phyloP scores from a whole-genome alignment of 2,797 vertebrate genomes.

The Triplophysa yarkandensis region DNA sequence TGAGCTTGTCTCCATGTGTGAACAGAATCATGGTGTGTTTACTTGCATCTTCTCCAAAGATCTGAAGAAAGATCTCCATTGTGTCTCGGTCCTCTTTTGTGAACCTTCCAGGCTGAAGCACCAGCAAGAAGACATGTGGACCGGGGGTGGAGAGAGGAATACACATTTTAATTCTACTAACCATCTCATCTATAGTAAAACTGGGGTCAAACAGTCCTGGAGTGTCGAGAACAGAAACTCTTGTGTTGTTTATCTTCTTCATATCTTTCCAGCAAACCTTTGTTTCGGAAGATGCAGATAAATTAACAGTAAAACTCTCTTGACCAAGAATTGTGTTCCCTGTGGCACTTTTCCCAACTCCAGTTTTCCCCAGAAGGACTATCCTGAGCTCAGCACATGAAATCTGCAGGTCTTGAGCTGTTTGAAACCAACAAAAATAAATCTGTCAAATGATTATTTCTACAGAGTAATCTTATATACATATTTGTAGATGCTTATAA shows the following conservation, averaged over 20 bases:
- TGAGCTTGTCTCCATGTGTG: conserved; percentile 5
- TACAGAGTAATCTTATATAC: neutral
- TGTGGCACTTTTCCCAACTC: conserved; percentile 48
- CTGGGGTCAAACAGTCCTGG: conserved; percentile 42
- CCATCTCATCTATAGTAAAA: conserved; percentile 17
- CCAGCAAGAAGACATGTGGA: conserved; percentile 30
- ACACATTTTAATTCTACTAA: conserved; percentile 20
- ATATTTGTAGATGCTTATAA: neutral
- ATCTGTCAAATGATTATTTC: neutral
- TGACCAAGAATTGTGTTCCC: conserved; percentile 36
- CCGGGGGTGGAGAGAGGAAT: conserved; percentile 29
- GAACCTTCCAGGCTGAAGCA: conserved; percentile 14
- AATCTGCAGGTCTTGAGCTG: conserved; percentile 6
- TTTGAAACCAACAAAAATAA: conserved; percentile 8
- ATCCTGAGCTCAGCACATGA: conserved; percentile 29
- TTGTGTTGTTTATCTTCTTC: conserved; percentile 7
- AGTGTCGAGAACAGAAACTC: conserved; percentile 39
- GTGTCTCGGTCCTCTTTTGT: conserved; percentile 31
- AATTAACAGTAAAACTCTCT: conserved; percentile 3
- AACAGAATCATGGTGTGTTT: conserved; percentile 10
- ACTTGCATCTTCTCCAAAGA: conserved; percentile 30
- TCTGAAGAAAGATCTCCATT: conserved; percentile 2
- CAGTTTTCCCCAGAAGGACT: conserved; percentile 34
- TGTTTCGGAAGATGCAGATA: conserved; percentile 20
- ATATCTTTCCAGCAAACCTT: conserved; percentile 18